phyloP scores from a whole-genome alignment of 2,888 invertebrate species.

The Apotomis turbidana region DNA sequence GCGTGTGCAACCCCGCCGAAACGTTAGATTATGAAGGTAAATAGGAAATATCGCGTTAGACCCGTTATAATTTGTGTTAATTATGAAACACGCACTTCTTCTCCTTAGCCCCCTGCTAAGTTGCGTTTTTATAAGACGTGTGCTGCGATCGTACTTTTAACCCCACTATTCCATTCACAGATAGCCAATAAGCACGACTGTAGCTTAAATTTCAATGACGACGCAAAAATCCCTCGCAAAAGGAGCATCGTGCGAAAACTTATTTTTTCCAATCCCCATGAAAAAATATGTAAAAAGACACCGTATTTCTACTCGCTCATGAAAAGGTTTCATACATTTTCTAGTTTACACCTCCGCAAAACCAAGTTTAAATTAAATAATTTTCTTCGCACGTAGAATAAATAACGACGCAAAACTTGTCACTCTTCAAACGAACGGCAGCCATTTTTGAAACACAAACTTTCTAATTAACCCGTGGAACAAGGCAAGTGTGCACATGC shows the following conservation, averaged over 20 bases:
- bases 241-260: background rate
- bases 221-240: background rate
- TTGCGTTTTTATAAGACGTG: too few species aligned
- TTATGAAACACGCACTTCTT: too few species aligned
- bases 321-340: slow-evolving; percentile 1
- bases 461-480: slow-evolving; percentile 73
- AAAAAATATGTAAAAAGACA: background rate
- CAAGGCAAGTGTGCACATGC: slow-evolving; percentile 62
- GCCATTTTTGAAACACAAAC: slow-evolving; percentile 48
- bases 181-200: background rate
- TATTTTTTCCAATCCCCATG: background rate
- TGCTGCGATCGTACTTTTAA: too few species aligned
- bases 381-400: slow-evolving; percentile 32
- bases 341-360: slow-evolving; percentile 3
- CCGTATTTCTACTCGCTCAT: background rate
- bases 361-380: slow-evolving; percentile 20
- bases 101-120: too few species aligned
- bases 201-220: background rate
- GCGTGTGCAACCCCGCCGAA: too few species aligned
- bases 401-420: slow-evolving; percentile 45
- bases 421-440: slow-evolving; percentile 48
- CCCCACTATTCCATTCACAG: too few species aligned
- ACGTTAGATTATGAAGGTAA: too few species aligned
- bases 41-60: too few species aligned
- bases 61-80: too few species aligned